Base-by-base conservation (phyloP, 1,140 invertebrate species). In the Cydia strobilella region DNA sequence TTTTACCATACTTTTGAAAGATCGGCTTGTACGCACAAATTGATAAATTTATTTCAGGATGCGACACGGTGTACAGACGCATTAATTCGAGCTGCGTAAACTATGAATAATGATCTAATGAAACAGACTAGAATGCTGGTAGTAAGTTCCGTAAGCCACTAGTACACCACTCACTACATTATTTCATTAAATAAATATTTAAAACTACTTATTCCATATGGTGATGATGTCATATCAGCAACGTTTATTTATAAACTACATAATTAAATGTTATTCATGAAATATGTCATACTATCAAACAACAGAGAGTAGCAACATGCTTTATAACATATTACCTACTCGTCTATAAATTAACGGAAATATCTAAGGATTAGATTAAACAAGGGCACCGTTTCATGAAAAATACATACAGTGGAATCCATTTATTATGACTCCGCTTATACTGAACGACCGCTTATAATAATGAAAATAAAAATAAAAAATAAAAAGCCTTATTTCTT, bases 131-230 rank as follows among this genome's bases (percentile, higher is more conserved):
- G 65, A 69, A 18, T 69, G 31, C 65, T 35, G 65, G 65, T 69
- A 69, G 65, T 69, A 69, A 69, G 31, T 39, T 39, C 31, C 27
- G 63, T 65, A 27, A 65, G 65, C 65, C 65, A 69, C 65, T 35
- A 69, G 65, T 69, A 69, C 65, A 69, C 31, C 65, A 42, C 27
- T 42, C 65, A 69, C 65, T 69, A 69, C 31, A 69, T 35, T 69
- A 69, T 69, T 69, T 39, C 27, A 42, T 35, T 69, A 69, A 69
- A 69, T 69, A 69, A 69, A 35, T 69, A 69, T 69, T 69, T 69
- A 69, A 35, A 69, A 18, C 31, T 69, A 69, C 31, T 59, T 59
- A 59, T 59, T 59, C 20, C 54, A 69, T 18, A 69, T 35, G 35
- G 9, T 31, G n/a, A 39, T 13, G 27, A 39, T 69, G 39, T 69